These are phyloP conservation scores for Tyto alba DNA, from an alignment of 2,113 vertebrate species.

Conservation along the genomic window DNA sequence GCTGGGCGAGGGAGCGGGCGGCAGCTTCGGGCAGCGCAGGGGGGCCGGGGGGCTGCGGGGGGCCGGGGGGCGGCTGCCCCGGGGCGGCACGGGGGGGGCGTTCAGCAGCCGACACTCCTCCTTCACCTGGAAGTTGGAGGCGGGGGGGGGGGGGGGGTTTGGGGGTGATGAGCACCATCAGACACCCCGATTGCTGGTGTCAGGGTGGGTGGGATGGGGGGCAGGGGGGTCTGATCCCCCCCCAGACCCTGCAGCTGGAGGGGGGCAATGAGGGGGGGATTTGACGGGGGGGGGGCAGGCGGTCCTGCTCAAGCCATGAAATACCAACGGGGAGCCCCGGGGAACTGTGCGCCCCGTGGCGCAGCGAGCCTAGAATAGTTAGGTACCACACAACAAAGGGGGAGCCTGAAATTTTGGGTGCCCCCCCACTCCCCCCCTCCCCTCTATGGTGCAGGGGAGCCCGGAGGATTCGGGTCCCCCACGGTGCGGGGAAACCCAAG, in stretches of 20 bases:
- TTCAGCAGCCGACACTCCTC: conserved; percentile 95
- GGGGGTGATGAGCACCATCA: not conserved
- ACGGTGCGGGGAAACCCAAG: not conserved
- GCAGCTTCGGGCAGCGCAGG: conserved; percentile 81
- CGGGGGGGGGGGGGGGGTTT: no score
- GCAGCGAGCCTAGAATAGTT: no score
- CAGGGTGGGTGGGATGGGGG: no score
- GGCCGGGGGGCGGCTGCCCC: conserved; percentile 65
- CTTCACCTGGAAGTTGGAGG: conserved; percentile 86
- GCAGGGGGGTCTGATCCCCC: no score
- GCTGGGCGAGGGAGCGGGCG: conserved; percentile 72
- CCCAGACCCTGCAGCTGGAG: accelerated
- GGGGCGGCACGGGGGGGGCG: conserved; percentile 90
- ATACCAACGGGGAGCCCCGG: accelerated
- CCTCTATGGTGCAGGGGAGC: not conserved
- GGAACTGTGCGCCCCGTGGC: accelerated
- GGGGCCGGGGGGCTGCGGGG: conserved; percentile 61
- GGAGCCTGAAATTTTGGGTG: not conserved
- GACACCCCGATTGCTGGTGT: no score
- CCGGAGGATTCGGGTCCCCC: not conserved
- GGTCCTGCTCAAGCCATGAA: accelerated
- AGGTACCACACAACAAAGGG: not conserved
- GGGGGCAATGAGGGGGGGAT: no score
- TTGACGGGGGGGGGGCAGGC: accelerated
- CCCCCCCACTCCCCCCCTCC: no score